phyloP scores from a whole-genome alignment of 1,140 invertebrate genomes.

The Mycetomoellerius zeteki region DNA sequence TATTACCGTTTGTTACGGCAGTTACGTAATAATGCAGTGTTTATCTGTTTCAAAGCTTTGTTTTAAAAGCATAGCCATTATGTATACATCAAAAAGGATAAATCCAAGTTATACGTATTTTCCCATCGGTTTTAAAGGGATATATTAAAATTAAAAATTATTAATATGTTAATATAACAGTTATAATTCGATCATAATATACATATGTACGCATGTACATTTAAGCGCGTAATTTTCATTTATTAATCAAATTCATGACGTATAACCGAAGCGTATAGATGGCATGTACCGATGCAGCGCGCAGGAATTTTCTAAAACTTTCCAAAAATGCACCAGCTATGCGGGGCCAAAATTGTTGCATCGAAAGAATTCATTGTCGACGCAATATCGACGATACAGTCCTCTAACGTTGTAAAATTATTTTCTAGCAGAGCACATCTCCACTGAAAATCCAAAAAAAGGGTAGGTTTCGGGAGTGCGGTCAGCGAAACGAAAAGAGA shows the following conservation, averaged over 20 bases:
- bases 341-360: conserved; percentile 45
- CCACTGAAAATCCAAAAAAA: conserved; percentile 15
- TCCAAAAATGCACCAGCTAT: conserved; percentile 52
- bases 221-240: conserved; percentile 28
- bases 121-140: background rate
- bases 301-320: conserved; percentile 51
- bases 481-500: conserved; percentile 43
- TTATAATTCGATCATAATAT: background rate
- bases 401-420: conserved; percentile 19
- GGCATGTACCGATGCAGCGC: background rate
- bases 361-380: conserved; percentile 52
- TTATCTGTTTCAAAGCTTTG: conserved; percentile 27
- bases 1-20: background rate
- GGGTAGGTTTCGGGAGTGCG: conserved; percentile 6
- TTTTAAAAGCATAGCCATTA: background rate
- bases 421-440: background rate
- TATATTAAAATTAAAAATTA: conserved; percentile 33
- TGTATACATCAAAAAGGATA: background rate
- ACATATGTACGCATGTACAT: background rate
- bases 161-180: conserved; percentile 4
- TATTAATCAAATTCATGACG: conserved; percentile 60
- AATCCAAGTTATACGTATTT: background rate
- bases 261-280: conserved; percentile 21
- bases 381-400: conserved; percentile 32
- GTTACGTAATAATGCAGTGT: conserved; percentile 14